A percentile compares a stretch with the other conserved stretches of the same genome.
Evolutionary conservation across 2,797 vertebrate genomes (phyloP).

Genomic region (Sebastes elongatus): DNA sequence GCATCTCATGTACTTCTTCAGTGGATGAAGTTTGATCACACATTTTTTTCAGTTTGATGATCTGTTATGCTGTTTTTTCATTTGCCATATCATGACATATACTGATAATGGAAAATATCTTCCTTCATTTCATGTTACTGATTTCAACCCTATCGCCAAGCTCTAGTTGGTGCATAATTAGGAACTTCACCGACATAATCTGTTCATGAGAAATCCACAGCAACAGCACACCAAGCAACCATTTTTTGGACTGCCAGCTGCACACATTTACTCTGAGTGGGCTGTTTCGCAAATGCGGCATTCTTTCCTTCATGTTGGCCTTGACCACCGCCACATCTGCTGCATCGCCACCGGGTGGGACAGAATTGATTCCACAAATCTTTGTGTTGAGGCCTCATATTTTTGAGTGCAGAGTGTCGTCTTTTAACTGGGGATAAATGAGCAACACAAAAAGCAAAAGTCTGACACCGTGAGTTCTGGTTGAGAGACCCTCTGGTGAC

Average conservation of each 20-base stretch:
- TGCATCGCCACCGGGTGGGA: background rate
- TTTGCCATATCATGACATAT: background rate
- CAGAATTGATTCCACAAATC: background rate
- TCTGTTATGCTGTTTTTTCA: background rate
- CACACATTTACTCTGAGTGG: background rate
- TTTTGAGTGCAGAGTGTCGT: background rate
- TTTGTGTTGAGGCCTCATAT: background rate
- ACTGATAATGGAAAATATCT: background rate
- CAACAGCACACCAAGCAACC: background rate
- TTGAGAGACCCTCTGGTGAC: background rate
- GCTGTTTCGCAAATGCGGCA: background rate
- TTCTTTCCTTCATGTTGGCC: background rate
- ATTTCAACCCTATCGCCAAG: background rate
- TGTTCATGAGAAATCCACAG: background rate
- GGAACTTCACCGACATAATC: background rate
- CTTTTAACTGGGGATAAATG: background rate
- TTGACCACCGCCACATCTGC: constrained; percentile 4
- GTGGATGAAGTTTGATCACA: background rate
- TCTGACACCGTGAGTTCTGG: background rate
- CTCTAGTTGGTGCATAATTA: background rate
- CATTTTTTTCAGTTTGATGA: background rate
- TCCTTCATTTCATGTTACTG: background rate
- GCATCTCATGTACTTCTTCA: background rate
- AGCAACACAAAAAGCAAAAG: constrained; percentile 15
- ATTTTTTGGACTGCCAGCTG: background rate